A percentile compares a stretch with the other conserved stretches of the same genome.
phyloP scores from a whole-genome alignment of 2,797 vertebrate genomes.

The Lophotriccus pileatus region DNA sequence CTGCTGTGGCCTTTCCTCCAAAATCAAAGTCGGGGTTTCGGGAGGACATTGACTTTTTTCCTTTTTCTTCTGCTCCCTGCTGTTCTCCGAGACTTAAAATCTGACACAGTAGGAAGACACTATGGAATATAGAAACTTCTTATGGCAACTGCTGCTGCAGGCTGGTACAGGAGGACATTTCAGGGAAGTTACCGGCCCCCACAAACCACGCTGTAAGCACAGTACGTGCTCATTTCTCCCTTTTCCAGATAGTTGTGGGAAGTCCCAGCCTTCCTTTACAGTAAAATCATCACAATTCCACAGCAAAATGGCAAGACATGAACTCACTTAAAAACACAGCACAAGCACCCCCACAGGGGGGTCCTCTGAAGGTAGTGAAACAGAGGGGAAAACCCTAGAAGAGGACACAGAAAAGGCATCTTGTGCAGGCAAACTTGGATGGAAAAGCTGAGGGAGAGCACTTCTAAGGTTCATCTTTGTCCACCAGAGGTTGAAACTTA shows the following conservation, averaged over 20 bases:
- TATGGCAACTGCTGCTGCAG: neutral
- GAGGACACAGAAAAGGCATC: neutral
- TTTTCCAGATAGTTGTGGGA: neutral
- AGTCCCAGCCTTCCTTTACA: neutral
- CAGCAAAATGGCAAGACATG: neutral
- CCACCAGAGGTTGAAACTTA: neutral
- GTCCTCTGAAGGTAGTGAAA: neutral
- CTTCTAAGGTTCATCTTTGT: neutral
- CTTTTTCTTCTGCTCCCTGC: neutral
- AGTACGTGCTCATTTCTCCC: neutral
- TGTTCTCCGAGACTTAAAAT: neutral
- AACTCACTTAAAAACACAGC: neutral
- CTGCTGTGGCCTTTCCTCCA: neutral
- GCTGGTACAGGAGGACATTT: neutral
- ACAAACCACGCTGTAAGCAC: neutral
- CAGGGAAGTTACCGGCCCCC: neutral
- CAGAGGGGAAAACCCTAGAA: neutral
- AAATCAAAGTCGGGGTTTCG: neutral
- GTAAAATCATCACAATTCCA: neutral
- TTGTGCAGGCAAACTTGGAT: neutral
- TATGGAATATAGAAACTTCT: neutral
- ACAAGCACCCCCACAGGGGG: fast-evolving
- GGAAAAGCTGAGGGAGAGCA: neutral
- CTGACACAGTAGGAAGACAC: neutral
- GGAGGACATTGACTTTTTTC: neutral